Evolutionary conservation across 2,888 invertebrate genomes (phyloP).

Genomic region (Brachycybe producta): DNA sequence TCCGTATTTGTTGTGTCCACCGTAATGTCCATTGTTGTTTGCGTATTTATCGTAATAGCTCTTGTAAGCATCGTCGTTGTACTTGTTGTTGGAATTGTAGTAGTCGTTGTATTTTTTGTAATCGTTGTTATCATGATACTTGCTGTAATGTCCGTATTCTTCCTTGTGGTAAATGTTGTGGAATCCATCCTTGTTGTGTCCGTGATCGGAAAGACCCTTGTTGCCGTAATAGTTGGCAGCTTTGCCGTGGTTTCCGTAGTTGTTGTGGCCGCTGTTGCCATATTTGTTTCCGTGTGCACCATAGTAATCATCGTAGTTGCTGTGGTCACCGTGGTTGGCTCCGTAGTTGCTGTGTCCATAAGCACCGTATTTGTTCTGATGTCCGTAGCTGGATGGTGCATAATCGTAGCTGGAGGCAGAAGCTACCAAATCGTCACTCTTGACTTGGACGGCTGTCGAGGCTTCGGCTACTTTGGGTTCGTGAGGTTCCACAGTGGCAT

Average conservation of each 20-base stretch:
- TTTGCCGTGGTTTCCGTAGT: not conserved
- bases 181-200: slow-evolving; percentile 1
- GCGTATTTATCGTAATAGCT: not conserved
- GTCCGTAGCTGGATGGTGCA: too few relatives aligned
- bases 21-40: not conserved
- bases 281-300: not conserved
- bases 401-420: too few relatives aligned
- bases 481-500: too few relatives aligned
- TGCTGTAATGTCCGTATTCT: slow-evolving; percentile 3
- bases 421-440: too few relatives aligned
- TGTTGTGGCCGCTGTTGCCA: not conserved
- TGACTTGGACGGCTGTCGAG: too few relatives aligned
- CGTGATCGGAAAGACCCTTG: slow-evolving; percentile 3
- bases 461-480: too few relatives aligned
- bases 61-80: not conserved
- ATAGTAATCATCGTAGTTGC: not conserved
- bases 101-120: slow-evolving; percentile 3
- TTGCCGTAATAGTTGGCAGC: not conserved
- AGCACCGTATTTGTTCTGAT: too few relatives aligned
- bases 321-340: not conserved
- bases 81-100: not conserved
- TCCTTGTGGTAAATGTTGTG: slow-evolving; percentile 7
- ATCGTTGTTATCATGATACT: slow-evolving; percentile 4
- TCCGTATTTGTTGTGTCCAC: slow-evolving; percentile 6
- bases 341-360: not conserved